A percentile compares a stretch with the other conserved stretches of the same genome.
Conservation (phyloP, 2,888 invertebrate genomes). For the Phengaris arion region DNA sequence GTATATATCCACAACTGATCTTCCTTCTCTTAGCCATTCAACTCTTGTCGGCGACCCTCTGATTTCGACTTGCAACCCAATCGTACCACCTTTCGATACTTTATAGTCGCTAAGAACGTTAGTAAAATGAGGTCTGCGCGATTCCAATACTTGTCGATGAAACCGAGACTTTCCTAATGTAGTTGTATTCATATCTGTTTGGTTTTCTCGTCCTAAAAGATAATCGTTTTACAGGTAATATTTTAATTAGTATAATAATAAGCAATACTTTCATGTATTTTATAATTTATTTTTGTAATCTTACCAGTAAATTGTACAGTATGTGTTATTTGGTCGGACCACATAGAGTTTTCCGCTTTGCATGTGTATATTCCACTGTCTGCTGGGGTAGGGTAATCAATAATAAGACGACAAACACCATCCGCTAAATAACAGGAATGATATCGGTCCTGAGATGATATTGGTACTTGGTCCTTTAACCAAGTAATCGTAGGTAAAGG, state of each 20-base stretch:
- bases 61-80: constrained; percentile 90
- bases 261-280: neutral
- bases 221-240: neutral
- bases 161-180: constrained; percentile 59
- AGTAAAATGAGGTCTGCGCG: constrained; percentile 84
- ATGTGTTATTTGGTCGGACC: constrained; percentile 87
- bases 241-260: neutral
- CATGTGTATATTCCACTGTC: constrained; percentile 89
- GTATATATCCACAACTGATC: constrained; percentile 77
- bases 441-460: constrained; percentile 79
- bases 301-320: constrained; percentile 84
- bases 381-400: constrained; percentile 81
- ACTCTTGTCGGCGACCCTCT: constrained; percentile 86
- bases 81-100: constrained; percentile 87
- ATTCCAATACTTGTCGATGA: constrained; percentile 62
- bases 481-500: constrained; percentile 87
- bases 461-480: constrained; percentile 84
- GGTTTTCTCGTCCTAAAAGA: constrained; percentile 56
- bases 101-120: constrained; percentile 84
- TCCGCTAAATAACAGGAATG: constrained; percentile 84
- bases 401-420: constrained; percentile 85
- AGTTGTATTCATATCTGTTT: constrained; percentile 55
- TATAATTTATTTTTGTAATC: constrained; percentile 23
- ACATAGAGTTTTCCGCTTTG: constrained; percentile 85
- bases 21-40: constrained; percentile 85